A percentile compares a stretch with the other conserved stretches of the same genome.
Conservation (phyloP, 2,113 vertebrate species). For the Prietella phreatophila region DNA sequence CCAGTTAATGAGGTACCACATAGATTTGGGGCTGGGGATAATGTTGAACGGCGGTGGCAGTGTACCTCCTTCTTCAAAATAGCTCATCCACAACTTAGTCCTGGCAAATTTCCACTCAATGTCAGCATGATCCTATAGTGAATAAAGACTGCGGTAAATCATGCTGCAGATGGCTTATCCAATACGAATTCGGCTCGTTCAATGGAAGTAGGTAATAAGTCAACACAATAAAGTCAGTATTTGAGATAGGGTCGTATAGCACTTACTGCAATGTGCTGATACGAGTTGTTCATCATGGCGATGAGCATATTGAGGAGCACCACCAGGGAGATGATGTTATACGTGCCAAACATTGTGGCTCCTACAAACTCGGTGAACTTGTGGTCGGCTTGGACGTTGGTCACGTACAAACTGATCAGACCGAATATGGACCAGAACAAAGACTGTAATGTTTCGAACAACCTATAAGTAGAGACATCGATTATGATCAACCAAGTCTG, state of each 20-base stretch:
- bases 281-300: constrained; percentile 99
- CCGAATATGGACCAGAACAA: constrained; percentile 99
- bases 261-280: constrained; percentile 98
- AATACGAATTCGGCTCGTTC: background rate
- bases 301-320: constrained; percentile 99
- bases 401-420: constrained; percentile 91
- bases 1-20: constrained; percentile 87
- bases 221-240: background rate
- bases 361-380: constrained; percentile 96
- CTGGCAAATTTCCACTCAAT: constrained; percentile 99
- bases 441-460: constrained; percentile 94
- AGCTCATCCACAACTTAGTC: constrained; percentile 99
- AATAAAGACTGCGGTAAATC: constrained; percentile 10
- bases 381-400: constrained; percentile 85
- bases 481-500: background rate
- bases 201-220: background rate
- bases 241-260: background rate
- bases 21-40: constrained; percentile 91
- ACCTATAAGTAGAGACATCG: constrained; percentile 70
- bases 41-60: constrained; percentile 96
- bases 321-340: constrained; percentile 95
- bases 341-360: constrained; percentile 96
- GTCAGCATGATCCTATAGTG: constrained; percentile 90
- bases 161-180: background rate
- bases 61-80: constrained; percentile 98